Evolutionary conservation across 2,797 vertebrate species (phyloP).

Genomic region (Artibeus jamaicensis): DNA sequence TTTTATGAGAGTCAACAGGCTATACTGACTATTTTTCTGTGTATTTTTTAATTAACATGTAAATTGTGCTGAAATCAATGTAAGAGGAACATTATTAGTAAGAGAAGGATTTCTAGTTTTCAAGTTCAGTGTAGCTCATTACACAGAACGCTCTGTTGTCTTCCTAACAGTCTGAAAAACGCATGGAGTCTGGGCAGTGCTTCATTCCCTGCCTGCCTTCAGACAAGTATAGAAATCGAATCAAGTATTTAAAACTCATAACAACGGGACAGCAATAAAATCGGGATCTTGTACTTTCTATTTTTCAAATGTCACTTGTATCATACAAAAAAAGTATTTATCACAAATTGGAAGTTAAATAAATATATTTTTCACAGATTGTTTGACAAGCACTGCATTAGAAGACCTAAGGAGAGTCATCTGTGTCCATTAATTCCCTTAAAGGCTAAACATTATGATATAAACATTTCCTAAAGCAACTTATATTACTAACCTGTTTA

Average conservation of each 20-base stretch:
- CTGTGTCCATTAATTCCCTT: not conserved
- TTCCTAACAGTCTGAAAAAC: not conserved
- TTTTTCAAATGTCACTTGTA: slow-evolving; percentile 19
- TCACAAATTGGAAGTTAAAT: not conserved
- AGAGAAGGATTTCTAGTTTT: slow-evolving; percentile 4
- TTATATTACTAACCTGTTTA: not conserved
- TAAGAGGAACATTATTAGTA: not conserved
- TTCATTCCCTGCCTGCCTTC: not conserved
- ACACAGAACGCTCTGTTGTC: not conserved
- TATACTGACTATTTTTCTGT: not conserved
- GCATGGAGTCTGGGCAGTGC: not conserved
- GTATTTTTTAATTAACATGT: not conserved
- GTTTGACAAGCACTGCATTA: not conserved
- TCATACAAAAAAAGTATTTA: not conserved
- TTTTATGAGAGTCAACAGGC: not conserved
- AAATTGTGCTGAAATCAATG: not conserved
- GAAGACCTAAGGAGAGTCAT: not conserved
- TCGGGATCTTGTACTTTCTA: not conserved
- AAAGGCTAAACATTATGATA: not conserved
- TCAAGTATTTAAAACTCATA: not conserved
- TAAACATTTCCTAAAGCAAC: not conserved
- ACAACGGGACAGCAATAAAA: not conserved
- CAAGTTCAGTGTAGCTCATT: not conserved
- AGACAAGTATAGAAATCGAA: not conserved
- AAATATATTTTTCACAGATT: not conserved